Evolutionary conservation across 2,888 invertebrate species (phyloP).

Genomic region (Podabrus alpinus): DNA sequence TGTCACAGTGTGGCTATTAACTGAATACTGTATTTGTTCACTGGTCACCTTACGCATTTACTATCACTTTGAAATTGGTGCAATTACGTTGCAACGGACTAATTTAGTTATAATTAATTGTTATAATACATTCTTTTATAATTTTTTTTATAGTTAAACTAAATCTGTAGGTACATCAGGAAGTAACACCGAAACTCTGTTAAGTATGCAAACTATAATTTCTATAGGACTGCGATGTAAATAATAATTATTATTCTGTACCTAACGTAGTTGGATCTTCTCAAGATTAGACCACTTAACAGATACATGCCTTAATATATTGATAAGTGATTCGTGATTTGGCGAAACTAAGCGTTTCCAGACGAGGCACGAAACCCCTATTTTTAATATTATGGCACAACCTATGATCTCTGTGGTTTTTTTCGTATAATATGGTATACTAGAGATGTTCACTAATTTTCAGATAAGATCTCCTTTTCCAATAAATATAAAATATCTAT

Average conservation of each 20-base stretch:
- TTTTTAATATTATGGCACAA: neutral
- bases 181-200: too few relatives aligned
- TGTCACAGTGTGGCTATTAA: slow-evolving; percentile 37
- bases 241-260: neutral
- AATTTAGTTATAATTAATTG: neutral
- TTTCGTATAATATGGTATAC: too few relatives aligned
- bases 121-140: too few relatives aligned
- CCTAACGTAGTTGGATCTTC: neutral
- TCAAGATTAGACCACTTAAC: neutral
- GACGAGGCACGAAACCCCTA: neutral
- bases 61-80: neutral
- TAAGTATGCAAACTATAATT: too few relatives aligned
- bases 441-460: too few relatives aligned
- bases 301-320: neutral
- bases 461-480: too few relatives aligned
- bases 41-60: neutral
- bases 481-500: too few relatives aligned
- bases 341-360: too few relatives aligned
- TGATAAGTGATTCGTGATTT: neutral
- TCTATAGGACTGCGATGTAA: neutral
- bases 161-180: too few relatives aligned
- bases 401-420: neutral
- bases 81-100: neutral
- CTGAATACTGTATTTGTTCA: slow-evolving; percentile 27
- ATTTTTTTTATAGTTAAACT: too few relatives aligned